Conservation (phyloP, 1,140 invertebrate species). For the Drosophila subpulchrella region DNA sequence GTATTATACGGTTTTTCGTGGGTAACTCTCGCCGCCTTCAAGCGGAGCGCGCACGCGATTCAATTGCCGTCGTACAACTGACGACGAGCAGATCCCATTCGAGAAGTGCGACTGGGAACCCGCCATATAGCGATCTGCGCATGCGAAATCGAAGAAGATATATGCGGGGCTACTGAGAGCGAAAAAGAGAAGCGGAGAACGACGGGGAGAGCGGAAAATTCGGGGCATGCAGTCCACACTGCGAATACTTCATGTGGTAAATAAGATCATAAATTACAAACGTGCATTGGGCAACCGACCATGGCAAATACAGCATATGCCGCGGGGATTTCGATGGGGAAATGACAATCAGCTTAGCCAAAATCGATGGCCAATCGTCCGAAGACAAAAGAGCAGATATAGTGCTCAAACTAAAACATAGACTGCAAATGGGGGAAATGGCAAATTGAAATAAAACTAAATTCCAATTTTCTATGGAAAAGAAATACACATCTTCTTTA, state of each 20-base stretch:
- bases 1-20: slow-evolving; percentile 28
- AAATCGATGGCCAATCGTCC: slow-evolving; percentile 6
- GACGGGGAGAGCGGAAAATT: background rate
- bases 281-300: slow-evolving; percentile 3
- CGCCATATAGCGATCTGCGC: slow-evolving; percentile 55
- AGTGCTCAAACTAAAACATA: background rate
- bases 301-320: slow-evolving; percentile 35
- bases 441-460: no score
- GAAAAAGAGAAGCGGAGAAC: background rate
- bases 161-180: slow-evolving; percentile 7
- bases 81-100: slow-evolving; percentile 45
- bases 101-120: slow-evolving; percentile 26
- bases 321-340: slow-evolving; percentile 2
- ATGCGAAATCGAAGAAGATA: slow-evolving; percentile 58
- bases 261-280: slow-evolving; percentile 51
- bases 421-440: background rate
- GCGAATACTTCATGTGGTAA: slow-evolving; percentile 42
- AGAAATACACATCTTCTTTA: no score
- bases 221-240: slow-evolving; percentile 7
- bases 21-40: slow-evolving; percentile 51
- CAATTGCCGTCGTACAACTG: slow-evolving; percentile 70
- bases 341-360: slow-evolving; percentile 1
- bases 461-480: no score
- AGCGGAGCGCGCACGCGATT: slow-evolving; percentile 70
- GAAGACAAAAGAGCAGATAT: slow-evolving; percentile 5